Evolutionary conservation across 2,888 invertebrate genomes (phyloP), one percentile per base, ranked within the genome.

Genomic region (Tenthredo amoena): DNA sequence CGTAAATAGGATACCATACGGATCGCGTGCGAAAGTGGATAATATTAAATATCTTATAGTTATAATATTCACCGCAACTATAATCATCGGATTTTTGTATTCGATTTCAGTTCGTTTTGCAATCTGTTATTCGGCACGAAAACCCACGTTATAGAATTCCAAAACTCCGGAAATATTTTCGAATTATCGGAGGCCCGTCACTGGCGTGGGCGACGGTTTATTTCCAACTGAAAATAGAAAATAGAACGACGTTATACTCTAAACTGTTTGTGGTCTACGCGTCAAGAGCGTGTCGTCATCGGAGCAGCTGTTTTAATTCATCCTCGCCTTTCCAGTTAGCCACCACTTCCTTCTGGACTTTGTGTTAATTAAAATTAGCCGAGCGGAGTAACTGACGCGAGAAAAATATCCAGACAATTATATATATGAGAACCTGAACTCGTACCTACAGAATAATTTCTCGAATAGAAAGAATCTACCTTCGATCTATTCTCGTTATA

Each of bases 261-360:
- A 68, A 65, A 85, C 84, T 83, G 37, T 74, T 79, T 74, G 81
- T 82, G 76, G 55, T 76, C 47, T 82, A 71, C 62, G 79, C 81
- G 87, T 84, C 87, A 82, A 89, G 88, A 90, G 88, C 89, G 90
- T 91, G 91, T 91, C 91, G 91, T 92, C 91, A 91, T 91, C 85
- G 89, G 87, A 37, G 91, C 93, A 93, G 93, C 93, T 93, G 93
- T 93, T 93, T 93, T 90, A 92, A 93, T 93, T 91, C 91, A 92
- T 88, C 89, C 90, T 91, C 89, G 89, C 91, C 90, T 90, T 91
- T 90, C 40, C 86, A 90, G 90, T 91, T 91, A 88, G 89, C 88
- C 87, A 91, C 92, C 92, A 92, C 91, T 92, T 92, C 89, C 40
- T 81, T 47, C 50, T 55, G 31, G 43, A 43, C 21, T 74, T 15